phyloP scores from a whole-genome alignment of 2,113 vertebrate genomes.

The Corythornis cristatus region DNA sequence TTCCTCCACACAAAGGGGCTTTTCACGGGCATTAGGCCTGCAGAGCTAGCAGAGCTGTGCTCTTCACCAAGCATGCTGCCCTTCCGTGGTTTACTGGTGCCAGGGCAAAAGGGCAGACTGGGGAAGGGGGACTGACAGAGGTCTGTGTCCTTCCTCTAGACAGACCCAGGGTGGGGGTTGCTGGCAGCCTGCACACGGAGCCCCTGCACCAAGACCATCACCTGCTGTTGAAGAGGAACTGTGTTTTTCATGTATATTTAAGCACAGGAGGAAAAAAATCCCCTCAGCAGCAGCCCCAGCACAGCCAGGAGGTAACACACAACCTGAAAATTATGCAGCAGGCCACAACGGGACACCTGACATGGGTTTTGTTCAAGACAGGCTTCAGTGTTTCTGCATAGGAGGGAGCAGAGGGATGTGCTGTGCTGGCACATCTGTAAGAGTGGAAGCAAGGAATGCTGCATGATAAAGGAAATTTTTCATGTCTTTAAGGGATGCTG shows the following conservation, averaged over 20 bases:
- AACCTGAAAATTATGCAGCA: background rate
- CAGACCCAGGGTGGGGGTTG: background rate
- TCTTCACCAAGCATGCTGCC: background rate
- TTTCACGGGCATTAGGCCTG: background rate
- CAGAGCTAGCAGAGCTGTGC: background rate
- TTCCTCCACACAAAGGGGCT: background rate
- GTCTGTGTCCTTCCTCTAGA: fast-evolving
- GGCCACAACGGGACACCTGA: background rate
- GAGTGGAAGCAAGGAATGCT: background rate
- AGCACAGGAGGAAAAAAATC: background rate
- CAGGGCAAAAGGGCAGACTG: background rate
- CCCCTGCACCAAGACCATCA: background rate
- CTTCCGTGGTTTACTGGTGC: background rate
- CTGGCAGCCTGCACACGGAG: background rate
- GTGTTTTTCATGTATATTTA: fast-evolving
- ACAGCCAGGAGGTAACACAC: background rate
- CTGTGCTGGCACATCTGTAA: background rate
- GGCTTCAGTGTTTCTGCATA: background rate
- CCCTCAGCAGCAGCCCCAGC: background rate
- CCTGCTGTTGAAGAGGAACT: background rate
- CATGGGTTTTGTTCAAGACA: background rate
- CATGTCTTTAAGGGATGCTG: background rate
- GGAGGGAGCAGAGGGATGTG: background rate
- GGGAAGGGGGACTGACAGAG: background rate
- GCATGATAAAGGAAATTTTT: background rate